Base-by-base conservation (phyloP, 2,113 vertebrate genomes). In the Psilopogon haemacephalus region DNA sequence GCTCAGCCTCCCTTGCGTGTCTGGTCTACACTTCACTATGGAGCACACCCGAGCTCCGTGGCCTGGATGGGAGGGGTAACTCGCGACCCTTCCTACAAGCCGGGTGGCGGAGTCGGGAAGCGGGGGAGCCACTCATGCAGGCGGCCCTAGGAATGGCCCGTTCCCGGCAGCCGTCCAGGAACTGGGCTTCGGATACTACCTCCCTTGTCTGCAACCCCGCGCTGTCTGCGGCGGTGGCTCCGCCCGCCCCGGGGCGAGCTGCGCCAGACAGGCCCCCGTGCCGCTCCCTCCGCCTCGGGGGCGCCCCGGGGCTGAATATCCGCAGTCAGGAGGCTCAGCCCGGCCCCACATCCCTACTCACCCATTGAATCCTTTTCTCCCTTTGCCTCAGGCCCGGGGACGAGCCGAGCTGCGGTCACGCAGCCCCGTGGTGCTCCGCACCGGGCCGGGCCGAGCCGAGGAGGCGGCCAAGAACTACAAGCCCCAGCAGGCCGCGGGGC, bases 401-500 rank as follows among this genome's bases (percentile, higher is more conserved):
- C 13, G 60, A 38, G 60, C 35, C 60, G 35, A 42, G 46, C 19
- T 32, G 14, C 9, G 15, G 30, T 21, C 24, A 2, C 5, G 27
- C 33, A 20, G 12, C 28, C 9, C 65, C 8, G 16, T 44, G 8
- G 44, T 9, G 35, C 35, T 9, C 23, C 59, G 21, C 9, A 24
- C 37, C 19, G 15, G 4, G 55, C 78, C 37, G 5, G 6, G 35
- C 62, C 10, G 3, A 12, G 12, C 65, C 33, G 17, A 11, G 33
- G 27, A 17, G 8, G 20, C 14, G 3, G 8, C 28, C 9, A 3
- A 0, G 44, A 56, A 87, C 88, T 87, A 74, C 65, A 2, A 18
- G 30, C 48, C 95, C 91, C 95, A 85, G 75, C 67, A 95, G 80
- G 54, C 87, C 42, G 14, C 64, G 81, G 72, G 84, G 59, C 89